Evolutionary conservation across 2,888 invertebrate genomes (phyloP).

Genomic region (Cantharis flavilabris): DNA sequence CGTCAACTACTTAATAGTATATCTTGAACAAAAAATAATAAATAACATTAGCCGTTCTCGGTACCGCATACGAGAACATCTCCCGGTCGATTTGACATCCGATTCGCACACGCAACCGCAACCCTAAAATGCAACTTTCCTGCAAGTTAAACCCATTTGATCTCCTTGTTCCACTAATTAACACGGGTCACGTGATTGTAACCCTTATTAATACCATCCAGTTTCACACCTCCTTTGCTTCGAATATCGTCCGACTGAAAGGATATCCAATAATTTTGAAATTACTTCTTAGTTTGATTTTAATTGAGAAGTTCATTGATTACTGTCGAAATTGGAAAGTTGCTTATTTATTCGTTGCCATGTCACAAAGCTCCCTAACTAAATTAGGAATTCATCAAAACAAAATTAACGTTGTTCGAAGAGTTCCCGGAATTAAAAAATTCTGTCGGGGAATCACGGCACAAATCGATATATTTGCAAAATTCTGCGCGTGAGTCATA

Average conservation of each 20-base stretch:
- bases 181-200: slow-evolving; percentile 14
- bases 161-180: slow-evolving; percentile 18
- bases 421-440: background rate
- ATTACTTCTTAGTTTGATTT: background rate
- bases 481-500: background rate
- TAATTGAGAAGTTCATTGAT: background rate
- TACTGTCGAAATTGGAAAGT: background rate
- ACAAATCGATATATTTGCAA: background rate
- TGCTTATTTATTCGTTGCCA: background rate
- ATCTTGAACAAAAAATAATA: too few species aligned
- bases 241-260: background rate
- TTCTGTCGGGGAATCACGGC: background rate
- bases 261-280: background rate
- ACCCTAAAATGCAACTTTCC: slow-evolving; percentile 4
- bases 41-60: too few species aligned
- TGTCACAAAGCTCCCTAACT: background rate
- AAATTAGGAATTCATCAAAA: background rate
- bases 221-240: background rate
- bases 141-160: slow-evolving; percentile 13
- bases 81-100: too few species aligned
- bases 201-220: background rate
- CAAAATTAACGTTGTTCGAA: background rate
- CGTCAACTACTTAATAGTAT: background rate
- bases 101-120: background rate
- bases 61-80: too few species aligned